Percentiles rank a stretch among this genome's conserved stretches.
These are phyloP conservation scores for Streptopelia turtur DNA, from an alignment of 2,797 vertebrate genomes.

Conservation along the genomic window DNA sequence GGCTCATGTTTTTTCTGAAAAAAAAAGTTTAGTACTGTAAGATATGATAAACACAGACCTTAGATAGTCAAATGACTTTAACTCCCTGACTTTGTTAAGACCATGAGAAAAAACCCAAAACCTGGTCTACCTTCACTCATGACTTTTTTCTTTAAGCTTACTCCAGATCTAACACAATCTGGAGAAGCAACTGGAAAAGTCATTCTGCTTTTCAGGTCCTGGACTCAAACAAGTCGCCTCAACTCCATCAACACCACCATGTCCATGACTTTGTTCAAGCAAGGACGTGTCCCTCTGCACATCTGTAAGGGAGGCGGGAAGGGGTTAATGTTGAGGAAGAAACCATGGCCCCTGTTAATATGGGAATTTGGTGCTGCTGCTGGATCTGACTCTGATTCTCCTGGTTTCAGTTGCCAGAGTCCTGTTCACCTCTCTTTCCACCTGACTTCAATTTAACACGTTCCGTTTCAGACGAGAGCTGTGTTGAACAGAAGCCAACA, in stretches of 20 bases:
- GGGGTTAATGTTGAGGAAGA: background rate
- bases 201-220: background rate
- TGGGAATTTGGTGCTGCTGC: background rate
- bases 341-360: background rate
- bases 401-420: background rate
- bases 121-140: background rate
- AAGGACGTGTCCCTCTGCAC: background rate
- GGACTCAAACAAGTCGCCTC: background rate
- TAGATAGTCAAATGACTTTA: background rate
- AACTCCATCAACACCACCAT: background rate
- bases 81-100: accelerated
- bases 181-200: background rate
- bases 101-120: background rate
- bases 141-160: background rate
- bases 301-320: background rate
- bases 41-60: background rate
- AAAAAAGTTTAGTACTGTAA: background rate
- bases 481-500: conserved; percentile 2
- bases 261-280: accelerated
- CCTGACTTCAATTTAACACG: conserved; percentile 17
- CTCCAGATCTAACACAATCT: background rate
- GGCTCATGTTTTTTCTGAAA: background rate
- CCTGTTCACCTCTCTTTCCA: background rate
- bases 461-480: background rate
- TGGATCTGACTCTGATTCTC: background rate